A percentile compares a stretch with the other conserved stretches of the same genome.
Conservation (phyloP, 37 sponge, comb jelly and placozoan genomes). For the Petrosia ficiformis region DNA sequence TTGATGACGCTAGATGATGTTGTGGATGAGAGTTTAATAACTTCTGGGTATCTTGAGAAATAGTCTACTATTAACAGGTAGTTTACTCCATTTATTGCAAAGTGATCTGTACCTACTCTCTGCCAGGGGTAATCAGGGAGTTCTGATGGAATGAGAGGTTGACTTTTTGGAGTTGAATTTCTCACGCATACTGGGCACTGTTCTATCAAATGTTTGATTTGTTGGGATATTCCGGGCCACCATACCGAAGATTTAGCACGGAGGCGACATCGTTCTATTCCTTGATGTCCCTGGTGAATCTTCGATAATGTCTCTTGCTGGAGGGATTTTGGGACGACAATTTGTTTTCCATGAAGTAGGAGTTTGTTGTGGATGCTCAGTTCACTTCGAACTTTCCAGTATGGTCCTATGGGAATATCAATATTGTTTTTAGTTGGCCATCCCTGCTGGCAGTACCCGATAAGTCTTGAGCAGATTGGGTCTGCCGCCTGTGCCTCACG, state of each 20-base stretch:
- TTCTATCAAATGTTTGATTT: neutral
- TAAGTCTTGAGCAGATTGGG: neutral
- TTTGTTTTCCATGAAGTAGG: conserved; percentile 6
- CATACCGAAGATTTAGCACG: conserved; percentile 11
- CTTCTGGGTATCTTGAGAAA: neutral
- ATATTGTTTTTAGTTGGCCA: conserved; percentile 12
- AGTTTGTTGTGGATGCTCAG: neutral
- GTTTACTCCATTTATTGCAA: neutral
- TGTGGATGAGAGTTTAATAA: conserved; percentile 7
- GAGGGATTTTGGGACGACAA: conserved; percentile 3
- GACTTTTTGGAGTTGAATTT: neutral
- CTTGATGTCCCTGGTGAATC: conserved; percentile 19
- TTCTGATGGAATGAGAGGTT: conserved; percentile 15
- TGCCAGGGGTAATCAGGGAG: conserved; percentile 27
- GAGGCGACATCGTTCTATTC: conserved; percentile 4
- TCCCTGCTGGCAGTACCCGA: conserved; percentile 2
- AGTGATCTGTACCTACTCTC: conserved; percentile 13
- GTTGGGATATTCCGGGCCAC: conserved; percentile 14
- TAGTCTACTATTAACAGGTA: neutral
- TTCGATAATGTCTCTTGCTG: neutral
- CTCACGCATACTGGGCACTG: conserved; percentile 4
- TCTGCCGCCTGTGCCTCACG: conserved; percentile 3
- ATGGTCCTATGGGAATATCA: neutral
- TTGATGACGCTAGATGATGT: conserved; percentile 13
- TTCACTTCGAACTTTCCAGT: conserved; percentile 9